These are phyloP conservation scores for Whitmania pigra DNA, from an alignment of 1,140 invertebrate species.

Conservation along the genomic window DNA sequence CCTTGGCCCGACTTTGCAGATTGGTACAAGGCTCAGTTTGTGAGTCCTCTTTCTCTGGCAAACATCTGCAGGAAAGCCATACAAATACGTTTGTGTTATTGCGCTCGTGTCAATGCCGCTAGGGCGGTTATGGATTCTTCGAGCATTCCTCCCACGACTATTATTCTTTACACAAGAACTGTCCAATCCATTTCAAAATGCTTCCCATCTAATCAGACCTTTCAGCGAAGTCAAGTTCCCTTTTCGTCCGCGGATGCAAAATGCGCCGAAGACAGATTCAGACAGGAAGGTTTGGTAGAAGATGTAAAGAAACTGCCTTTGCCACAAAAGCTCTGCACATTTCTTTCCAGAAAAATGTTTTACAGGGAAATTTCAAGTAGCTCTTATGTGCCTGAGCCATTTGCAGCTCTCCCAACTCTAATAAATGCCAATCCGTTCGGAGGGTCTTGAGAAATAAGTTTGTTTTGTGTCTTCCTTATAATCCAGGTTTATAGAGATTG, in stretches of 20 bases:
- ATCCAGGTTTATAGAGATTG: too few relatives aligned
- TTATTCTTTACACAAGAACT: neutral
- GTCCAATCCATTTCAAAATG: neutral
- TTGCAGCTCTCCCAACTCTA: too few relatives aligned
- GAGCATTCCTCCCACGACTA: neutral
- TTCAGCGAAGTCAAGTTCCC: neutral
- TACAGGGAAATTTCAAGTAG: conserved; percentile 20
- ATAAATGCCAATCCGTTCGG: too few relatives aligned
- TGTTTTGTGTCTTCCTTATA: too few relatives aligned
- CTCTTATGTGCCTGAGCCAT: neutral
- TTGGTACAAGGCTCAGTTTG: conserved; percentile 37
- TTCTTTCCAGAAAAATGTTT: conserved; percentile 24
- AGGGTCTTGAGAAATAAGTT: too few relatives aligned
- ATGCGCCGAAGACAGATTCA: neutral
- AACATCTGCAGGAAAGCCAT: conserved; percentile 39
- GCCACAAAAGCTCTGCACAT: conserved; percentile 14
- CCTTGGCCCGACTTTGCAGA: conserved; percentile 30
- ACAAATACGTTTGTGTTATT: conserved; percentile 31
- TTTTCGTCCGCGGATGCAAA: neutral
- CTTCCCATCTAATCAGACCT: conserved; percentile 1
- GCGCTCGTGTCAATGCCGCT: conserved; percentile 25
- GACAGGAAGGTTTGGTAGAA: conserved; percentile 16
- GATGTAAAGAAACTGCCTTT: conserved; percentile 21
- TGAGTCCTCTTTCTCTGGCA: conserved; percentile 34
- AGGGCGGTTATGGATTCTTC: neutral